Percentiles rank a stretch among this genome's conserved stretches.
These are phyloP conservation scores for Listrodromus nycthemerus DNA, from an alignment of 2,888 invertebrate genomes.

Conservation along the genomic window DNA sequence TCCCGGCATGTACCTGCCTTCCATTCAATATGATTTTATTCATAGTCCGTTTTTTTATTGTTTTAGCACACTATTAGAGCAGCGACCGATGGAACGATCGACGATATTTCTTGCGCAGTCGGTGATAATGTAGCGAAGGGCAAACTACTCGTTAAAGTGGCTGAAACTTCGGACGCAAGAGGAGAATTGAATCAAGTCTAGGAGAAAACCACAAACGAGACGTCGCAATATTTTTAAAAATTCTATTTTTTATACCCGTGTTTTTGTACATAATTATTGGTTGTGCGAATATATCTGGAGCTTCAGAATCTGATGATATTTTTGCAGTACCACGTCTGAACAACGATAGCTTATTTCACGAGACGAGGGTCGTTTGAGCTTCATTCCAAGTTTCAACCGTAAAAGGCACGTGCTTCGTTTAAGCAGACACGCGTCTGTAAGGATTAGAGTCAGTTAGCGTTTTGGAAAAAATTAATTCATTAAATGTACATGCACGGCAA, in stretches of 20 bases:
- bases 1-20: background rate
- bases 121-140: constrained; percentile 95
- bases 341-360: background rate
- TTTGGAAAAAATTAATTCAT: background rate
- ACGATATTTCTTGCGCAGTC: constrained; percentile 89
- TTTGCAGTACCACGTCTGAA: background rate
- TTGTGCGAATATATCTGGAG: constrained; percentile 20
- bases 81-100: constrained; percentile 91
- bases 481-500: background rate
- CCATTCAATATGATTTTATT: background rate
- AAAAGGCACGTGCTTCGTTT: background rate
- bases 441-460: background rate
- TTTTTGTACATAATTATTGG: constrained; percentile 19
- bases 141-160: constrained; percentile 82
- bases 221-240: background rate
- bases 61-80: constrained; percentile 94
- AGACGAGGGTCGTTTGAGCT: background rate
- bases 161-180: constrained; percentile 1
- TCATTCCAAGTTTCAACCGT: background rate
- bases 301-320: background rate
- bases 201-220: background rate
- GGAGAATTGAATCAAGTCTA: background rate
- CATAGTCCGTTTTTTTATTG: constrained; percentile 57
- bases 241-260: constrained; percentile 2
- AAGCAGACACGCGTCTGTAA: background rate